These are phyloP conservation scores for Thalpophila matura DNA, from an alignment of 2,888 invertebrate genomes.

Conservation along the genomic window DNA sequence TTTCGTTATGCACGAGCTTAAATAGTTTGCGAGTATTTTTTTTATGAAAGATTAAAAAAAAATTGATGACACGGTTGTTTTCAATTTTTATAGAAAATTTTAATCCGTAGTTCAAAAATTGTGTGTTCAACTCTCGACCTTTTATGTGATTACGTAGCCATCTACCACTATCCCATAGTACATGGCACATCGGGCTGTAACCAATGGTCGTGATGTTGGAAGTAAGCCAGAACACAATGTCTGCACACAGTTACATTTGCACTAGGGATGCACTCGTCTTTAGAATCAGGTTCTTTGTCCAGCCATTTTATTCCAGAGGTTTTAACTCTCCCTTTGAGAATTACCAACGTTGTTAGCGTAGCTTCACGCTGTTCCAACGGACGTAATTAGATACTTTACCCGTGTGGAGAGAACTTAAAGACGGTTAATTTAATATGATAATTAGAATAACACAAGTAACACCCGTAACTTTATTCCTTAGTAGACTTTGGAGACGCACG, in stretches of 20 bases:
- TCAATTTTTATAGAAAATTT: neutral
- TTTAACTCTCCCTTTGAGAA: slow-evolving; percentile 49
- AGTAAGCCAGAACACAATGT: slow-evolving; percentile 81
- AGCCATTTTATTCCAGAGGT: slow-evolving; percentile 47
- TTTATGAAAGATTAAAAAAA: slow-evolving; percentile 18
- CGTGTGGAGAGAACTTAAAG: slow-evolving; percentile 33
- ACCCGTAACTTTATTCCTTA: slow-evolving; percentile 42
- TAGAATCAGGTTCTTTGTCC: slow-evolving; percentile 57
- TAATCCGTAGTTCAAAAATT: neutral
- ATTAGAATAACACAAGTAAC: no score
- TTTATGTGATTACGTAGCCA: slow-evolving; percentile 48
- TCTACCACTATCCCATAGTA: slow-evolving; percentile 65
- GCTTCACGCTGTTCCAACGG: slow-evolving; percentile 6
- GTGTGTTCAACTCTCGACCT: slow-evolving; percentile 21
- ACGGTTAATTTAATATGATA: slow-evolving; percentile 58
- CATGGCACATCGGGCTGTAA: slow-evolving; percentile 70
- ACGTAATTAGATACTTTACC: slow-evolving; percentile 53
- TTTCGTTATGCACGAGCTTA: slow-evolving; percentile 34
- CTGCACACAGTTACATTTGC: slow-evolving; percentile 82
- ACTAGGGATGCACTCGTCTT: slow-evolving; percentile 66
- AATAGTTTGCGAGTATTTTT: neutral
- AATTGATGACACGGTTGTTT: slow-evolving; percentile 6
- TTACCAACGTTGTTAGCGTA: slow-evolving; percentile 33
- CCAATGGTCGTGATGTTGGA: slow-evolving; percentile 80
- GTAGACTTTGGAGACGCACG: slow-evolving; percentile 28